phyloP scores from a whole-genome alignment of 1,140 invertebrate species.

The Pinna nobilis region DNA sequence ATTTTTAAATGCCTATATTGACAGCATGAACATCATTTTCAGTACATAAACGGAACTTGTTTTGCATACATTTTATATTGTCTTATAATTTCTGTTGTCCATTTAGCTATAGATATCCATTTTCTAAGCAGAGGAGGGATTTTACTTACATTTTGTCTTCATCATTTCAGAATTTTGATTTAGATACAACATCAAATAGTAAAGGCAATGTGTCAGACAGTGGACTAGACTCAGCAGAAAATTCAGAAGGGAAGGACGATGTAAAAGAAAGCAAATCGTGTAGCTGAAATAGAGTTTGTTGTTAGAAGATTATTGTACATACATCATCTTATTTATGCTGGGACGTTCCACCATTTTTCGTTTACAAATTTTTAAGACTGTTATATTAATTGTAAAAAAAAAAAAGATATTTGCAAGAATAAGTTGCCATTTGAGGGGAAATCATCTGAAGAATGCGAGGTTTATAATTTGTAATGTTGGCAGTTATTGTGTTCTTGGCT shows the following conservation, averaged over 20 bases:
- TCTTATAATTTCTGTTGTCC: not conserved
- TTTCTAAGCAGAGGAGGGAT: no score
- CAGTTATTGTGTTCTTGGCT: no score
- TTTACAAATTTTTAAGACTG: no score
- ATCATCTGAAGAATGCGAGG: no score
- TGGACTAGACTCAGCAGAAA: conserved; percentile 42
- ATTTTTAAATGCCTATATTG: not conserved
- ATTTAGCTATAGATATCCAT: no score
- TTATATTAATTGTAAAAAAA: no score
- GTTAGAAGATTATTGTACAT: not conserved
- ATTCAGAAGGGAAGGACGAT: conserved; percentile 31
- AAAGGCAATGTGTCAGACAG: conserved; percentile 42
- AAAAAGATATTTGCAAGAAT: no score
- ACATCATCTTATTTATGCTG: not conserved
- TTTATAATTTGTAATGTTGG: no score
- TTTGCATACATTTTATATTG: not conserved
- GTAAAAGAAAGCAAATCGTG: not conserved
- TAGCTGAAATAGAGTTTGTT: conserved; percentile 1
- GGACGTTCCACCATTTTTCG: no score
- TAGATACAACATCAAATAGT: conserved; percentile 45
- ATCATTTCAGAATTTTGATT: conserved; percentile 60
- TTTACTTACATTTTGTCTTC: no score
- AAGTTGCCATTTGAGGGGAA: no score
- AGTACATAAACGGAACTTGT: not conserved
- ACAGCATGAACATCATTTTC: not conserved